Percentiles rank a stretch among this genome's conserved stretches.
Evolutionary conservation across 2,888 invertebrate genomes (phyloP).

Genomic region (Emmelina monodactyla): DNA sequence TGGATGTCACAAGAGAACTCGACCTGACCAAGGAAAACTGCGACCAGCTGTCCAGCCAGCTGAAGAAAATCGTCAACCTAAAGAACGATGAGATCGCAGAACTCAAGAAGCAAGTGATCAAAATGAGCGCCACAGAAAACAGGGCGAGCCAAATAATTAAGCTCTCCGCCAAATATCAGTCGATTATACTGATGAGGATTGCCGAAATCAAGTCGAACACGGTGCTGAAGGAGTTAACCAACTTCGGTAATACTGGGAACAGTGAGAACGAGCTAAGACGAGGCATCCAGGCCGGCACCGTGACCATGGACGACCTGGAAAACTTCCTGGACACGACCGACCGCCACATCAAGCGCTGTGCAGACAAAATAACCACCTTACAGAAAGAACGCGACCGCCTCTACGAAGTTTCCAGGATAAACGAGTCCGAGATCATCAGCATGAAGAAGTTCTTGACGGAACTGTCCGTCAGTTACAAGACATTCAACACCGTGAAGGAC

Average conservation of each 20-base stretch:
- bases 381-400: constrained; percentile 50
- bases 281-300: constrained; percentile 35
- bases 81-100: constrained; percentile 56
- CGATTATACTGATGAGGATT: constrained; percentile 49
- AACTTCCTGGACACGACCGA: constrained; percentile 56
- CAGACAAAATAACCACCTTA: constrained; percentile 39
- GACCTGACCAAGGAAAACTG: constrained; percentile 43
- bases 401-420: constrained; percentile 42
- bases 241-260: constrained; percentile 38
- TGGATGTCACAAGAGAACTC: constrained; percentile 44
- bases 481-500: constrained; percentile 43
- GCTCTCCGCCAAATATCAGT: constrained; percentile 54
- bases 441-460: constrained; percentile 49
- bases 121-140: constrained; percentile 46
- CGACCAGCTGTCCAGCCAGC: constrained; percentile 40
- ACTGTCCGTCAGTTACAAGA: constrained; percentile 41
- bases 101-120: constrained; percentile 42
- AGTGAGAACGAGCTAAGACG: constrained; percentile 38
- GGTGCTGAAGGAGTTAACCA: constrained; percentile 48
- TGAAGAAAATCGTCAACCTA: constrained; percentile 47
- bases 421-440: constrained; percentile 49
- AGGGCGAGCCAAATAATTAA: constrained; percentile 52
- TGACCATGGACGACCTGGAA: constrained; percentile 55
- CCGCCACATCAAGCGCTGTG: constrained; percentile 39
- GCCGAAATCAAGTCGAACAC: constrained; percentile 52